Conservation (phyloP, 2,888 invertebrate genomes). For the Rhagonycha fulva region DNA sequence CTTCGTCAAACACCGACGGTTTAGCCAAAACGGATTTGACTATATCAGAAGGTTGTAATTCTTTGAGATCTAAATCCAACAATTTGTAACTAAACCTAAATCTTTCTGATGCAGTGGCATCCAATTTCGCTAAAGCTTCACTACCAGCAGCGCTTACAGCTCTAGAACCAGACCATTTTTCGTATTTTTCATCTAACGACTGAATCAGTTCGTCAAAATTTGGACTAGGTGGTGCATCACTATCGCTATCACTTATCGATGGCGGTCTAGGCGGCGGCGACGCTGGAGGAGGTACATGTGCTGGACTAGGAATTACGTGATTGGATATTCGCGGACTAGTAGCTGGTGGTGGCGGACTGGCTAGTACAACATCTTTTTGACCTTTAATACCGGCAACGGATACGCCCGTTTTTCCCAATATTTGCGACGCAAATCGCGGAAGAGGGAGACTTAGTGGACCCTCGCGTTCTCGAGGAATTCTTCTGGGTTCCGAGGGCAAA, state of each 20-base stretch:
- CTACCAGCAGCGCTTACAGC: slow-evolving; percentile 62
- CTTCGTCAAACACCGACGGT: slow-evolving; percentile 94
- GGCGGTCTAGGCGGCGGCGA: slow-evolving; percentile 71
- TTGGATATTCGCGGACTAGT: slow-evolving; percentile 54
- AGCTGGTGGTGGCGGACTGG: slow-evolving; percentile 56
- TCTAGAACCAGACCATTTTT: slow-evolving; percentile 81
- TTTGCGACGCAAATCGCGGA: slow-evolving; percentile 79
- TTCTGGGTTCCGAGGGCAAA: slow-evolving; percentile 76
- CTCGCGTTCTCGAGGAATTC: slow-evolving; percentile 61
- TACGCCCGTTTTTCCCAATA: slow-evolving; percentile 50
- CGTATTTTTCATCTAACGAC: slow-evolving; percentile 91
- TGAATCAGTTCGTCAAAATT: slow-evolving; percentile 90
- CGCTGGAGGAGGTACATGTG: slow-evolving; percentile 61
- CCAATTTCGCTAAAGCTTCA: slow-evolving; percentile 59
- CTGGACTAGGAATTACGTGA: slow-evolving; percentile 48
- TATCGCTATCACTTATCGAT: slow-evolving; percentile 75
- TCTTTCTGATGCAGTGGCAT: slow-evolving; percentile 59
- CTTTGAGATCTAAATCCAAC: slow-evolving; percentile 77
- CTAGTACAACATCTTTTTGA: slow-evolving; percentile 46
- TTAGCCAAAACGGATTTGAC: slow-evolving; percentile 90
- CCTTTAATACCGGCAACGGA: slow-evolving; percentile 55
- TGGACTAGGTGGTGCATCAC: slow-evolving; percentile 73
- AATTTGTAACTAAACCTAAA: slow-evolving; percentile 72
- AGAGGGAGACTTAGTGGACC: slow-evolving; percentile 81
- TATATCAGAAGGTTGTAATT: slow-evolving; percentile 89